Percentiles rank a stretch among this genome's conserved stretches.
phyloP scores from a whole-genome alignment of 2,888 invertebrate genomes.

The Horisme vitalbata region DNA sequence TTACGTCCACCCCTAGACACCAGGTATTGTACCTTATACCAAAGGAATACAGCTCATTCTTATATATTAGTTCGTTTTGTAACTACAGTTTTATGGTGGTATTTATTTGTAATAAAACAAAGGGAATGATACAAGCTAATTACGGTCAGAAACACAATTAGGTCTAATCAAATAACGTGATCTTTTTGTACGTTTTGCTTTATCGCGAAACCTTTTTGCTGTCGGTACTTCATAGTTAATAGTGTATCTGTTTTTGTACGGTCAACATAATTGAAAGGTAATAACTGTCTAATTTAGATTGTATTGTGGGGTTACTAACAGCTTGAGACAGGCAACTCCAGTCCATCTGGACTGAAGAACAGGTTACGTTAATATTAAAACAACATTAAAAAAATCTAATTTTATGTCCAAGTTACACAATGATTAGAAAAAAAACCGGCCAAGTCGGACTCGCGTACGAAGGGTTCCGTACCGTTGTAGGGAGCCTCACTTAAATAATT shows the following conservation, averaged over 20 bases:
- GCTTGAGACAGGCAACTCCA: conserved; percentile 12
- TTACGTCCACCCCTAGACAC: conserved; percentile 18
- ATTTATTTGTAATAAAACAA: conserved; percentile 72
- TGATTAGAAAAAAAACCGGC: too few relatives aligned
- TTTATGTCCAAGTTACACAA: too few relatives aligned
- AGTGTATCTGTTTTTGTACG: conserved; percentile 41
- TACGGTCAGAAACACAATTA: conserved; percentile 78
- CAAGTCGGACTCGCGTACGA: too few relatives aligned
- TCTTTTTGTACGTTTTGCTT: conserved; percentile 66
- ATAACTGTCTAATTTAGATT: conserved; percentile 35
- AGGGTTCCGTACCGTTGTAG: too few relatives aligned
- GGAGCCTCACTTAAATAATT: too few relatives aligned
- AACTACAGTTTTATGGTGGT: conserved; percentile 37
- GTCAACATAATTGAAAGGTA: conserved; percentile 48
- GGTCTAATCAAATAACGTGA: conserved; percentile 79
- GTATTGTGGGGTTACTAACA: conserved; percentile 14
- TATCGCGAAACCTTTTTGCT: conserved; percentile 51
- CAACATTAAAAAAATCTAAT: too few relatives aligned
- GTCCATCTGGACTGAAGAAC: too few relatives aligned
- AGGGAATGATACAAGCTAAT: conserved; percentile 79
- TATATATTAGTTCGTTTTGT: conserved; percentile 16
- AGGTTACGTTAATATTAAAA: too few relatives aligned
- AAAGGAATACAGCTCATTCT: conserved; percentile 43
- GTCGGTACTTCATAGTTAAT: conserved; percentile 45
- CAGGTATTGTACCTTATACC: conserved; percentile 22